phyloP scores from a whole-genome alignment of 2,113 vertebrate genomes.

The Heteronetta atricapilla region DNA sequence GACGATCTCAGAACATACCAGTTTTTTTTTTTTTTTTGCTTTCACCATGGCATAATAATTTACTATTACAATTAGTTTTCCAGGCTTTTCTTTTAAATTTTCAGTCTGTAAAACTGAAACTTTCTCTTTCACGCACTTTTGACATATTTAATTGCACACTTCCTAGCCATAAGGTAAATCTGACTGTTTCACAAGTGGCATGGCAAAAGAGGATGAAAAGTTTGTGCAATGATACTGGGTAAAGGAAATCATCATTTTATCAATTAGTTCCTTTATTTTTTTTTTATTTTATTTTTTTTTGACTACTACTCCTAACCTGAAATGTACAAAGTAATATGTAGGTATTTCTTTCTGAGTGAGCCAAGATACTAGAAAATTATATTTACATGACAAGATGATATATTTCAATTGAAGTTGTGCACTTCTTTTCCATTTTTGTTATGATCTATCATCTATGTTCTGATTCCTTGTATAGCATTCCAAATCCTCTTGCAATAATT shows the following conservation, averaged over 20 bases:
- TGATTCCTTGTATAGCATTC: not conserved
- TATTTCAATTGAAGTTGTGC: not conserved
- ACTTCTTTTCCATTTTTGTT: not conserved
- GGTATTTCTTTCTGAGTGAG: not conserved
- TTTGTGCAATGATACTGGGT: not conserved
- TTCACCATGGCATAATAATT: not conserved
- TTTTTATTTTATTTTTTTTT: not conserved
- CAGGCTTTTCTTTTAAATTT: slow-evolving; percentile 9
- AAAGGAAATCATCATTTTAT: slow-evolving; percentile 19
- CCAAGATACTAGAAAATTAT: not conserved
- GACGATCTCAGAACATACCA: not conserved
- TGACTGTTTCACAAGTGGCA: slow-evolving; percentile 10
- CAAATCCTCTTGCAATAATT: not conserved
- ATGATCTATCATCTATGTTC: not conserved
- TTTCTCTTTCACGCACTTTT: not conserved
- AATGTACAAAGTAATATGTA: not conserved
- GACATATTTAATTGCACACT: not conserved
- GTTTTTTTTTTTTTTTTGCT: not conserved
- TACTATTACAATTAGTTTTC: slow-evolving; percentile 21
- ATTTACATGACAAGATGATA: not conserved
- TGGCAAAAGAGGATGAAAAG: not conserved
- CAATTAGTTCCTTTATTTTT: not conserved
- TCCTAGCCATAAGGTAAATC: not conserved
- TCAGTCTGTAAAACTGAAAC: not conserved
- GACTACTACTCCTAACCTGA: not conserved